A percentile compares a stretch with the other conserved stretches of the same genome.
These are phyloP conservation scores for Ametastegia equiseti DNA, from an alignment of 2,888 invertebrate genomes.

Conservation along the genomic window DNA sequence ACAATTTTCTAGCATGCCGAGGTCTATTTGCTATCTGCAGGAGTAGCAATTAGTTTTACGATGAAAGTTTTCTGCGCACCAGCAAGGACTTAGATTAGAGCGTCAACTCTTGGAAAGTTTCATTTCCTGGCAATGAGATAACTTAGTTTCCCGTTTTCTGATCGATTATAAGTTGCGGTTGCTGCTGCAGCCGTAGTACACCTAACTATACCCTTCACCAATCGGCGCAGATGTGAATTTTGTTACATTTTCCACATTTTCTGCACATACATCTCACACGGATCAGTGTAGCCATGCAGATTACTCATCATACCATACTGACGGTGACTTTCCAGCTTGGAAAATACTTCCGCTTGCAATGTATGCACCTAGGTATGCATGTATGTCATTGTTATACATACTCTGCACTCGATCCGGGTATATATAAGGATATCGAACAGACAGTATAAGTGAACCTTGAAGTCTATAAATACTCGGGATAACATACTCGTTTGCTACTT, in stretches of 20 bases:
- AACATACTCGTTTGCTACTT: not conserved
- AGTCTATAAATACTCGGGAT: not conserved
- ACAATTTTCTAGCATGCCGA: not conserved
- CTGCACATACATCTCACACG: too few relatives aligned
- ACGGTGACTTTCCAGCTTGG: not conserved
- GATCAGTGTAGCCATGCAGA: not conserved
- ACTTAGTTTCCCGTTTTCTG: not conserved
- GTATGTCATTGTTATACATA: not conserved
- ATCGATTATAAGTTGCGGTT: conserved; percentile 2
- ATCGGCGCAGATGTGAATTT: not conserved
- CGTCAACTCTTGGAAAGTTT: conserved; percentile 9
- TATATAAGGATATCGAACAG: conserved; percentile 2
- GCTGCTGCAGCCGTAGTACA: too few relatives aligned
- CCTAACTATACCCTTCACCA: not conserved
- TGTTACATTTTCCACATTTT: too few relatives aligned
- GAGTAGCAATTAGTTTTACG: conserved; percentile 1
- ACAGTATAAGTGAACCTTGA: not conserved
- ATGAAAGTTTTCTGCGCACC: conserved; percentile 3
- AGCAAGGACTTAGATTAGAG: not conserved
- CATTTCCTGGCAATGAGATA: conserved; percentile 28
- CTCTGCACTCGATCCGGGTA: not conserved
- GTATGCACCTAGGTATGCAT: not conserved
- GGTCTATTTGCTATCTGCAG: not conserved
- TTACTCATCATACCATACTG: not conserved
- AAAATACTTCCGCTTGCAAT: not conserved